Base-by-base conservation (phyloP, 2,797 vertebrate genomes). In the Smutsia temminckii region DNA sequence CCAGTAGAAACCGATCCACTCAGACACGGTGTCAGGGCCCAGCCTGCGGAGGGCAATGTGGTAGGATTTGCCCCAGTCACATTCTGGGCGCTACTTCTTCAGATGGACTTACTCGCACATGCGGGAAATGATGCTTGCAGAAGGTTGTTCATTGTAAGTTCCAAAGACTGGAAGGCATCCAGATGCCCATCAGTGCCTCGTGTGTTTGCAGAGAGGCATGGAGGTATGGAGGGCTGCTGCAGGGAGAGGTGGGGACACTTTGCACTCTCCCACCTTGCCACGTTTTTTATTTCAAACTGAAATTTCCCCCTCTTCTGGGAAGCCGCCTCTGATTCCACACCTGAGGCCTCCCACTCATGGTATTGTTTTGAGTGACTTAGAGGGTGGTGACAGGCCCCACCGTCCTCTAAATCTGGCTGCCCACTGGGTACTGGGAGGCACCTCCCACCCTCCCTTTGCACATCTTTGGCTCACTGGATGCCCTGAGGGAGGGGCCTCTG, bases 191-290 rank as follows among this genome's bases (percentile, higher is more conserved):
- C 32, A 29, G 37, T 12, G 46, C 46, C 11, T 46, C 10, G 3
- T 63, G 4, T 68, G 6, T 14, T 14, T 18, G 2, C 53, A 49
- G 20, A 59, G 17, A 69, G 37, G 7, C 27, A 12, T 6, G 3
- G 0, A 1, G 29, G 69, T 4, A 2, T 12, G 9, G 0, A 3
- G 5, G 10, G 46, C 46, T 3, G 23, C 42, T 11, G 16, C 11
- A 8, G 20, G n/a, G 13, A 34, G 29, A n/a, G 37, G 27, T 7
- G 7, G 37, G 25, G 25, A 40, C 25, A 6, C 21, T 79, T 29
- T 34, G 59, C n/a, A 46, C 49, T 49, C 3, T 72, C 27, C 6
- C 13, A 4, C 27, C 7, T 72, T 68, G 18, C 63, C 17, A 55
- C 61, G 25, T 32, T 72, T 78, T 53, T 53, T 55, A 69, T 55